Evolutionary conservation across 53 echinoderm and acorn worm genomes (phyloP), one percentile per base, ranked within the genome.

Genomic region (Glandiceps talaboti): DNA sequence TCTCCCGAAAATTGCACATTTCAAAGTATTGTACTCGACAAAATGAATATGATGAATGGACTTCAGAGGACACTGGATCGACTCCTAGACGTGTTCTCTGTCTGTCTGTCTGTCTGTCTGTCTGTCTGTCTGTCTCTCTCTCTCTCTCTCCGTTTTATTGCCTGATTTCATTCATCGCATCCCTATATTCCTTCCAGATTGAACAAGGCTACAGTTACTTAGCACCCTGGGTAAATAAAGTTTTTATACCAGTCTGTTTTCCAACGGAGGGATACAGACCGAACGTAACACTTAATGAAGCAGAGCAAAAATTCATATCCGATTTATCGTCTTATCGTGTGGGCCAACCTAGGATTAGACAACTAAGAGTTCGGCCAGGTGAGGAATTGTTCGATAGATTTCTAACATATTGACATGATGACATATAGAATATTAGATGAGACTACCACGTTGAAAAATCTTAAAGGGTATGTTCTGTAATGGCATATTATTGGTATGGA

Each of bases 261-360:
- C 85, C 88, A 14, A 29, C 81, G 31, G 79, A 33, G 29, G 81
- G 86, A 76, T 91, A 91, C 10, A 88, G 86, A 0, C 82, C 77
- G 27, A 76, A 83, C 0, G 88, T 91, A 89, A 73, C 81, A n/a
- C 20, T 20, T n/a, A n/a, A n/a, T n/a, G 83, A 82, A 86, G 76
- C 86, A 30, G 83, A 91, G 27, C 75, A 84, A 1, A 73, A 86
- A 33, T 91, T 79, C 80, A 64, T 91, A 30, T 28, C 81, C 0
- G 85, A 91, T 74, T 86, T 83, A 84, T 82, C 88, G 75, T 80
- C 76, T 0, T 91, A 88, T 64, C 82, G 91, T 0, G 91, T 91
- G n/a, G 91, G 91, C 27, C 91, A 88, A 1, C 88, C 89, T 0
- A 86, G 91, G 33, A 85, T 91, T 20, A 83, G 91, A 30, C 91